Percentiles rank a stretch among this genome's conserved stretches.
Evolutionary conservation across 2,113 vertebrate species (phyloP).

Genomic region (Pseudorectes ferrugineus): DNA sequence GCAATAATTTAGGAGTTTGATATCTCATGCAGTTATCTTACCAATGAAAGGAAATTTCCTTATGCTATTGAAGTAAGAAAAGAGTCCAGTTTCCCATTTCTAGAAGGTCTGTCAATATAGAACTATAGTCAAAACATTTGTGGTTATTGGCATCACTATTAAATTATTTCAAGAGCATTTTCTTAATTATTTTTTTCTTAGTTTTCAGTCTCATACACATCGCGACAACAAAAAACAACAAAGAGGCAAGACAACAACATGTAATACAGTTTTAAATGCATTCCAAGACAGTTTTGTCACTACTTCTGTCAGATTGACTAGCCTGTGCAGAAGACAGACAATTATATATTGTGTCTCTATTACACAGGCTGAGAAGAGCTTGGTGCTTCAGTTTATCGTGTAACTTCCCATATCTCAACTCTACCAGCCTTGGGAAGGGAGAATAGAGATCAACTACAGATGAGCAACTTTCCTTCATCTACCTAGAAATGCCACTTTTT

Average conservation of each 20-base stretch:
- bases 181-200: not conserved
- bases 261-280: not conserved
- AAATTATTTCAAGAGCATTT: not conserved
- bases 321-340: not conserved
- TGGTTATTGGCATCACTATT: not conserved
- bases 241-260: not conserved
- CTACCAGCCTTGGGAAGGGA: not conserved
- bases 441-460: not conserved
- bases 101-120: not conserved
- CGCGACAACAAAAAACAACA: not conserved
- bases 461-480: not conserved
- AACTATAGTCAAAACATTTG: not conserved
- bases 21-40: not conserved
- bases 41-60: not conserved
- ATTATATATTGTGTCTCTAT: not conserved
- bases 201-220: not conserved
- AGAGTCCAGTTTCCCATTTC: not conserved
- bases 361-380: not conserved
- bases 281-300: not conserved
- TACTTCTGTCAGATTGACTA: not conserved
- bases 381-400: not conserved
- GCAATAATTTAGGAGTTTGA: not conserved
- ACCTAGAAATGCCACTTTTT: not conserved
- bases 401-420: not conserved
- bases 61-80: not conserved